Evolutionary conservation across 1,140 invertebrate species (phyloP), one percentile per base, ranked within the genome.

Genomic region (Spodoptera litura): DNA sequence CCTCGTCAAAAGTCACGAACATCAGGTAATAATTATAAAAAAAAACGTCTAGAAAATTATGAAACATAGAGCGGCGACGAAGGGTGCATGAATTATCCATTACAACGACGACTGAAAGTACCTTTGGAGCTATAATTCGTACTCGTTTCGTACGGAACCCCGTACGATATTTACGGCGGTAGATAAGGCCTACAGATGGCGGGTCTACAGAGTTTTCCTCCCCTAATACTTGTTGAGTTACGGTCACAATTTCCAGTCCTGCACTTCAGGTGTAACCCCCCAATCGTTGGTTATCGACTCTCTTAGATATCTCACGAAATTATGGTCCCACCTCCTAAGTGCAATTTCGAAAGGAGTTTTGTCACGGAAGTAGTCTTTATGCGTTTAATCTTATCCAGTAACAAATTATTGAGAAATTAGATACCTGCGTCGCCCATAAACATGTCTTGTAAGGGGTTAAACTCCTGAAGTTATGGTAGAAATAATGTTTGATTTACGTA

Each of bases 31-130:
- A 90, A 92, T 94, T 92, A 92, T n/a, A 72, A 83, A 89, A 84
- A 89, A 85, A 92, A 93, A 91, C 85, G 85, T 83, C 82, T 81
- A 88, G 90, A 89, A 91, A 93, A 92, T 92, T 91, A 90, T 81
- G 82, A 87, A 88, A 83, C 82, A 83, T 71, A 62, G 61, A 79
- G 55, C 66, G 72, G 51, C 51, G 64, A 8, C 73, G 85, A 59
- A 87, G 92, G 91, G 93, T 94, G 93, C 91, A 94, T 94, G 91
- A 93, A 94, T 94, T 92, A 94, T 89, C 91, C 91, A 94, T 92
- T 90, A 93, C 85, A 86, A 85, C 85, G 87, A 82, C 78, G 87
- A 87, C 86, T 87, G 85, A 88, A 91, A 88, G 90, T 91, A 91
- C 91, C 87, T 89, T 87, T 84, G 82, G 85, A 88, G 84, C 88